phyloP scores from a whole-genome alignment of 2,888 invertebrate species.

The Parascotia fuliginaria region DNA sequence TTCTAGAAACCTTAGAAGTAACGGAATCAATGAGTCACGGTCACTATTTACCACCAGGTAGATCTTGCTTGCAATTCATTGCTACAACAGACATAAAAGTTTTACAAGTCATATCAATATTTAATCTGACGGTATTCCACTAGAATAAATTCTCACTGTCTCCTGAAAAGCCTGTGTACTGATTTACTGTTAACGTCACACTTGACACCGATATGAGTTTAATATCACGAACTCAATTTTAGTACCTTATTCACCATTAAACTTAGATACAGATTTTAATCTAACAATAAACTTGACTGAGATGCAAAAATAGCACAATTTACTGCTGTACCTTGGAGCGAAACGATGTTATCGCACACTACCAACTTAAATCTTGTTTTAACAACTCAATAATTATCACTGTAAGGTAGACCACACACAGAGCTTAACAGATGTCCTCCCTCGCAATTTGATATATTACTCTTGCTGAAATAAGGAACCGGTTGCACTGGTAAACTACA shows the following conservation, averaged over 20 bases:
- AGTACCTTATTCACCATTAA: slow-evolving; percentile 3
- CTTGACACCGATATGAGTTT: neutral
- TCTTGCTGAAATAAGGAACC: slow-evolving; percentile 30
- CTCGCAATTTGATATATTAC: slow-evolving; percentile 61
- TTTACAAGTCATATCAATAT: too few relatives aligned
- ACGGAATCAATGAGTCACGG: too few relatives aligned
- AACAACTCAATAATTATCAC: slow-evolving; percentile 64
- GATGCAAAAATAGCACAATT: slow-evolving; percentile 45
- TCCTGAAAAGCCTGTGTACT: too few relatives aligned
- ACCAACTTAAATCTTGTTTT: slow-evolving; percentile 51
- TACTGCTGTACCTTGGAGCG: slow-evolving; percentile 40
- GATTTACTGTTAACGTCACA: neutral
- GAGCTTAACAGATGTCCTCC: slow-evolving; percentile 59
- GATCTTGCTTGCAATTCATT: too few relatives aligned
- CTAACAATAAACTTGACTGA: slow-evolving; percentile 44
- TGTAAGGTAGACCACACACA: slow-evolving; percentile 62
- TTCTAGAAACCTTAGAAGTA: too few relatives aligned
- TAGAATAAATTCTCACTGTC: too few relatives aligned
- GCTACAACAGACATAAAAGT: too few relatives aligned
- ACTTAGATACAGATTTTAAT: slow-evolving; percentile 26
- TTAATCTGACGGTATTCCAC: too few relatives aligned
- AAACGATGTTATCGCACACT: slow-evolving; percentile 48
- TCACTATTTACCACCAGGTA: too few relatives aligned
- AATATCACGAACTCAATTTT: neutral
- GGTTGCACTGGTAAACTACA: slow-evolving; percentile 21